Evolutionary conservation across 2,888 invertebrate genomes (phyloP).

Genomic region (Dryobotodes eremita): DNA sequence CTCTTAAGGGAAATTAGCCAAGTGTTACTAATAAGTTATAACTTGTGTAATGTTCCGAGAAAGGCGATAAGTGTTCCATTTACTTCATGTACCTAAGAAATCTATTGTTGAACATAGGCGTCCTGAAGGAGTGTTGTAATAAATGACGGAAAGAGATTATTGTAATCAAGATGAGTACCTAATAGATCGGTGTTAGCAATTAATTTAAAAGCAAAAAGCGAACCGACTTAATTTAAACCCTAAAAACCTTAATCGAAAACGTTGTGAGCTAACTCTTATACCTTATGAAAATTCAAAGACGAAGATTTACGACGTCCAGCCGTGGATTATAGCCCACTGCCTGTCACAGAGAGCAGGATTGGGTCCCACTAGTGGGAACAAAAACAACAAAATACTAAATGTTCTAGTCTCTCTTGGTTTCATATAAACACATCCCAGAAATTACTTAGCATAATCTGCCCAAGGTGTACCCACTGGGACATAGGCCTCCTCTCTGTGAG

Average conservation of each 20-base stretch:
- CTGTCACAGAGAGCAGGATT: background rate
- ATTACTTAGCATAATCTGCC: background rate
- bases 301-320: too few species aligned
- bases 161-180: background rate
- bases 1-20: constrained; percentile 15
- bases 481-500: too few species aligned
- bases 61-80: constrained; percentile 39
- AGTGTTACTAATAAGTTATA: constrained; percentile 36
- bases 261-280: background rate
- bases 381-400: background rate
- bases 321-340: background rate
- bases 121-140: background rate
- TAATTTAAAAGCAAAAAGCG: background rate
- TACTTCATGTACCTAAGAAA: constrained; percentile 1
- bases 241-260: background rate
- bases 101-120: background rate
- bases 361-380: background rate
- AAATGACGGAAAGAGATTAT: background rate
- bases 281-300: background rate
- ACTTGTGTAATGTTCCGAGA: constrained; percentile 53
- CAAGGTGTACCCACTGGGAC: background rate
- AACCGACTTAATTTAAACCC: background rate
- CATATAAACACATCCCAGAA: background rate
- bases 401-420: background rate
- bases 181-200: background rate